Percentiles rank a stretch among this genome's conserved stretches.
Conservation (phyloP, 2,113 vertebrate genomes). For the Myotis davidii region DNA sequence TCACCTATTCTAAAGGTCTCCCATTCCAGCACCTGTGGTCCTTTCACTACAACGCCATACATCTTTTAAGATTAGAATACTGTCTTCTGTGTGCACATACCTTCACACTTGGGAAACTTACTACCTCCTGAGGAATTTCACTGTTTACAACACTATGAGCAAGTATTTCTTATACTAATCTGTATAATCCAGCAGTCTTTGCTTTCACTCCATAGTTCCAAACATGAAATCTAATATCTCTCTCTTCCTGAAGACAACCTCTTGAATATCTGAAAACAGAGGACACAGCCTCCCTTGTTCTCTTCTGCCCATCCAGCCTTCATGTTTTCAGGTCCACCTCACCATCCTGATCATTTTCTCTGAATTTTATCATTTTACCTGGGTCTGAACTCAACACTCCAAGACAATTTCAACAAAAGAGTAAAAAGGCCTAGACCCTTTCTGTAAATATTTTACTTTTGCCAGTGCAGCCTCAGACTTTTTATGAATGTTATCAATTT, state of each 20-base stretch:
- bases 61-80: neutral
- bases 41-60: neutral
- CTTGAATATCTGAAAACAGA: neutral
- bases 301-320: neutral
- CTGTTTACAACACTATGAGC: neutral
- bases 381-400: neutral
- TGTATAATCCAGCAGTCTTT: neutral
- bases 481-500: neutral
- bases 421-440: neutral
- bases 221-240: neutral
- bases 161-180: neutral
- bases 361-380: neutral
- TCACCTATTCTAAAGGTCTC: neutral
- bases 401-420: slow-evolving; percentile 19
- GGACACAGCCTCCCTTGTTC: neutral
- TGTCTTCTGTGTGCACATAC: neutral
- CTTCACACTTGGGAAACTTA: neutral
- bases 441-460: neutral
- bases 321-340: neutral
- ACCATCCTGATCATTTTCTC: neutral
- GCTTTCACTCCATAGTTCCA: neutral
- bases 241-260: neutral
- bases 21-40: neutral
- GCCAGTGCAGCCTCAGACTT: neutral
- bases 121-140: neutral